These are phyloP conservation scores for Drosophila miranda DNA, from an alignment of 1,140 invertebrate species.

Conservation along the genomic window DNA sequence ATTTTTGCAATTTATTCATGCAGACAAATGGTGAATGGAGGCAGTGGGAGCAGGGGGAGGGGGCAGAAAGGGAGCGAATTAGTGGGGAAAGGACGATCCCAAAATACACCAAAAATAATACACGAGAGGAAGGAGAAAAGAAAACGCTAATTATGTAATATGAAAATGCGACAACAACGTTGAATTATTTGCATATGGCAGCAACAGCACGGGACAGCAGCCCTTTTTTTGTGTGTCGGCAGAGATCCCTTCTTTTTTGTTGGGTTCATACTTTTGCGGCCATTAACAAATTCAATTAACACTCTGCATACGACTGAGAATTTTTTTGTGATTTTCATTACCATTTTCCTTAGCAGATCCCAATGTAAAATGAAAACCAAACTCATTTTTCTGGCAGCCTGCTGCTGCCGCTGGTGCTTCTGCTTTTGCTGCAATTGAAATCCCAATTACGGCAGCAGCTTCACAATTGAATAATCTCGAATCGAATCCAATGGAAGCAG, in stretches of 20 bases:
- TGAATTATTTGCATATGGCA: constrained; percentile 77
- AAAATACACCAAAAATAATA: constrained; percentile 16
- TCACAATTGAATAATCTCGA: constrained; percentile 33
- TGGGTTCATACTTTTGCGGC: constrained; percentile 24
- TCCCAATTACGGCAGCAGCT: constrained; percentile 33
- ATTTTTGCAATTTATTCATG: constrained; percentile 76
- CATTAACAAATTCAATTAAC: constrained; percentile 75
- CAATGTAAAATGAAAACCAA: constrained; percentile 24
- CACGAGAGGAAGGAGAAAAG: neutral
- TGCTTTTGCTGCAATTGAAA: constrained; percentile 31
- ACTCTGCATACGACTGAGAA: constrained; percentile 47
- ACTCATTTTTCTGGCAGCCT: constrained; percentile 1
- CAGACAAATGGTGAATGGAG: constrained; percentile 21
- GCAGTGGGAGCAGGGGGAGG: neutral
- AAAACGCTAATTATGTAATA: constrained; percentile 77
- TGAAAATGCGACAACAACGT: constrained; percentile 73
- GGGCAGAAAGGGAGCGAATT: too few relatives aligned
- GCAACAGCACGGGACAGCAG: constrained; percentile 32
- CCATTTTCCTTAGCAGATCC: constrained; percentile 12
- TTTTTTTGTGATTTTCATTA: constrained; percentile 3
- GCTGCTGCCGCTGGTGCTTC: constrained; percentile 1
- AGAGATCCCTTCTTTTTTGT: neutral
- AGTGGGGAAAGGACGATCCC: constrained; percentile 20
- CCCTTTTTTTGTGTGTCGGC: constrained; percentile 41
- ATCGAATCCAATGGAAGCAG: neutral